phyloP scores from a whole-genome alignment of 1,140 invertebrate genomes.

The Magallana angulata region DNA sequence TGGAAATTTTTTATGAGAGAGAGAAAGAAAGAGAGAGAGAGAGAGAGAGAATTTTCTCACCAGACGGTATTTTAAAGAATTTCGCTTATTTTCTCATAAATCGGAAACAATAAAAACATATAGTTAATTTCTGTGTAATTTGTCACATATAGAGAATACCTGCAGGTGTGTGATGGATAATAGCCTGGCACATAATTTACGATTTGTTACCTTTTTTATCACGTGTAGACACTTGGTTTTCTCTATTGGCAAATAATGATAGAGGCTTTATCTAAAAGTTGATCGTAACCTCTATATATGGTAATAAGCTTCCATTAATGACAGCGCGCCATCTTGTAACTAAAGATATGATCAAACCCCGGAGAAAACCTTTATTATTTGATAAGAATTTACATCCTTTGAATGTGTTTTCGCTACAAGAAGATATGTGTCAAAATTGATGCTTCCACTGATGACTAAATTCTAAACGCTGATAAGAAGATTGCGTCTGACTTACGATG shows the following conservation, averaged over 20 bases:
- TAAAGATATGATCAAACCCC: conserved; percentile 4
- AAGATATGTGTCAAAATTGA: background rate
- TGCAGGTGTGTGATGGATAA: conserved; percentile 30
- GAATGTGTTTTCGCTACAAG: conserved; percentile 5
- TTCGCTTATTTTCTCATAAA: conserved; percentile 35
- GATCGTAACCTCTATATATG: conserved; percentile 19
- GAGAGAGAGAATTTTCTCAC: conserved; percentile 24
- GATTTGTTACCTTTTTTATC: conserved; percentile 19
- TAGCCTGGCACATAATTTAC: conserved; percentile 1
- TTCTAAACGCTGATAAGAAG: background rate
- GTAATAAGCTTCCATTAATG: conserved; percentile 15
- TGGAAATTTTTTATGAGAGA: background rate
- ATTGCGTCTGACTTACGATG: too few relatives aligned
- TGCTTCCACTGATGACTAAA: conserved; percentile 2
- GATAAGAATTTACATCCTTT: background rate
- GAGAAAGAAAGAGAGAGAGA: conserved; percentile 6
- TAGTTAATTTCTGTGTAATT: conserved; percentile 9
- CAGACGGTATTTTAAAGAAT: background rate
- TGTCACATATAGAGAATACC: conserved; percentile 20
- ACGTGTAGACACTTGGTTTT: background rate
- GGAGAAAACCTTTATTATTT: background rate
- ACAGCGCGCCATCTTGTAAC: background rate
- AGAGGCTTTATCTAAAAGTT: background rate
- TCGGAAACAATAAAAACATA: conserved; percentile 7
- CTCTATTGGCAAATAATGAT: conserved; percentile 27